Evolutionary conservation across 1,140 invertebrate species (phyloP), one percentile per base, ranked within the genome.

Genomic region (Diorhabda elongata): DNA sequence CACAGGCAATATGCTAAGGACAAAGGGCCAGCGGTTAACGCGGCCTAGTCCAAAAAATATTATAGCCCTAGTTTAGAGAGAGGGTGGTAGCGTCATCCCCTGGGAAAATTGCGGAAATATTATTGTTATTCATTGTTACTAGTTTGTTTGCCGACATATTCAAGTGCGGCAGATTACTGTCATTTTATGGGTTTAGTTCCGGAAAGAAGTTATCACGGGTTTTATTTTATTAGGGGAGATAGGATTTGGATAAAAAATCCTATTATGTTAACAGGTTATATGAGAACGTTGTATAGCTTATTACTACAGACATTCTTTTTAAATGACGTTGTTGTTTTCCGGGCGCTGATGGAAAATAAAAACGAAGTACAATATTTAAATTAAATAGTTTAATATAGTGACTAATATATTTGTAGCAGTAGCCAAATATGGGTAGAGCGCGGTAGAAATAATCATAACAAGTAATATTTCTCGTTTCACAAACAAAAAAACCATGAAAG

Each of bases 11-110:
- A 78, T 78, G 77, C 74, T 77, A 69, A 68, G 67, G 66, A 69
- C 72, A 73, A 76, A 73, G 74, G 72, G 71, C 61, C 65, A 68
- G 73, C 71, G 77, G 77, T 77, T 75, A 77, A 67, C 71, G 71
- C 69, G 70, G 65, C 68, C 67, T 68, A 26, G 72, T 71, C 70
- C 72, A 69, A 72, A 75, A 74, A 76, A 78, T 75, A 78, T 78
- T 78, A 78, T 78, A 76, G 77, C 77, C 77, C 77, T 74, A 77
- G 71, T 79, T 79, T 74, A 70, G 68, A 72, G 47, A 64, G 72
- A 68, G 44, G 57, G 61, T 58, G 44, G 66, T 64, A 43, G 62
- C 63, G 64, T 62, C 63, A 67, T 59, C 58, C 63, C 77, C 71
- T 79, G 77, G 76, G 77, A 79, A 78, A 66, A 56, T 72, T 72